Conservation (phyloP, 2,113 vertebrate genomes). For the Apodemus sylvaticus region DNA sequence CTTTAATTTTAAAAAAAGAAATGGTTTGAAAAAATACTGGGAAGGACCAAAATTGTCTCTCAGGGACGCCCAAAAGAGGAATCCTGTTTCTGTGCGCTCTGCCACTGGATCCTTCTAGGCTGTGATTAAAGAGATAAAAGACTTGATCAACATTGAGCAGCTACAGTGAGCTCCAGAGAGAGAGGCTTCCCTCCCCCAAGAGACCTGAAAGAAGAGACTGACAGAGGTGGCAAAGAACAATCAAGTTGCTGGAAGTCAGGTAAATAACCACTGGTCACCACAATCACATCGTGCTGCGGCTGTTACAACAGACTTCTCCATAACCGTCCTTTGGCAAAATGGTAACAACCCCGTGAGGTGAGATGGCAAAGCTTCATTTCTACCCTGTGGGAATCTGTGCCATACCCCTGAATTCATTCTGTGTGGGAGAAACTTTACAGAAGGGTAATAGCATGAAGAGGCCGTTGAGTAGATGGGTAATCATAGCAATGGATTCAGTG, state of each 20-base stretch:
- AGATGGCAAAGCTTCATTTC: slow-evolving; percentile 94
- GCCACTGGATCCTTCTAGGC: slow-evolving; percentile 57
- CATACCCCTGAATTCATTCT: slow-evolving; percentile 90
- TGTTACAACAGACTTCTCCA: slow-evolving; percentile 95
- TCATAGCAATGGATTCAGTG: slow-evolving; percentile 93
- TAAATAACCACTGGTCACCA: slow-evolving; percentile 88
- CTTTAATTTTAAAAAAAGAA: slow-evolving; percentile 88
- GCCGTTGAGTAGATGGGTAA: slow-evolving; percentile 91
- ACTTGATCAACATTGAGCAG: slow-evolving; percentile 92
- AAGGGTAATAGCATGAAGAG: slow-evolving; percentile 81
- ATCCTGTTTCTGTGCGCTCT: neutral
- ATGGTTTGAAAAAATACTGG: slow-evolving; percentile 78
- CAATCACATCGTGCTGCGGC: slow-evolving; percentile 91
- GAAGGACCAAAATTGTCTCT: slow-evolving; percentile 81
- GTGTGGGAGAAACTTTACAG: slow-evolving; percentile 84
- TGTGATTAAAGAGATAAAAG: slow-evolving; percentile 82
- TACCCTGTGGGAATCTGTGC: slow-evolving; percentile 94
- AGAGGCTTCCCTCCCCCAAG: slow-evolving; percentile 75
- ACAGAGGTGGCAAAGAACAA: slow-evolving; percentile 59
- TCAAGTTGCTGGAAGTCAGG: slow-evolving; percentile 87
- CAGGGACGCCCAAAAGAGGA: neutral
- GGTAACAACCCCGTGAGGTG: slow-evolving; percentile 91
- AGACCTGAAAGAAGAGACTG: slow-evolving; percentile 82
- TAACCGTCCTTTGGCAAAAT: slow-evolving; percentile 92
- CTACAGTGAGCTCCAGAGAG: slow-evolving; percentile 88